Conservation (phyloP, 2,797 vertebrate genomes). For the Chaenodraco wilsoni region DNA sequence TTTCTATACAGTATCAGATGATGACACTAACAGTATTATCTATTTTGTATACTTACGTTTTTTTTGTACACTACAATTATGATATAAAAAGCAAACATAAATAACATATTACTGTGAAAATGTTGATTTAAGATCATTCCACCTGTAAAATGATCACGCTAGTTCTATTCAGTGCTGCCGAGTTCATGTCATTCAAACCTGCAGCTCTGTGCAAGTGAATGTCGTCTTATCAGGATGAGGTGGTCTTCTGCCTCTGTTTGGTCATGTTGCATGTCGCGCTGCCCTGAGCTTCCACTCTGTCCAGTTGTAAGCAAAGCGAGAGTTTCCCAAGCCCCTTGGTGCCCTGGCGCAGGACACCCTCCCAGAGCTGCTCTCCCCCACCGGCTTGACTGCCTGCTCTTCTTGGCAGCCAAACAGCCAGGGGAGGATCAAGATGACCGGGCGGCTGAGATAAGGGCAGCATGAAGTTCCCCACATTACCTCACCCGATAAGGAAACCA, state of each 20-base stretch:
- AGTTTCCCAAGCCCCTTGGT: conserved; percentile 81
- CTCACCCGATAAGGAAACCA: conserved; percentile 85
- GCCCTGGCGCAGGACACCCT: conserved; percentile 74
- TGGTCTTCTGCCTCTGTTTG: conserved; percentile 21
- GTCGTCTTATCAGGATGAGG: neutral
- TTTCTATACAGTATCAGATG: no score
- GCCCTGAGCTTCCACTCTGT: conserved; percentile 49
- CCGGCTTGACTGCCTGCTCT: conserved; percentile 74
- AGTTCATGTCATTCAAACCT: no score
- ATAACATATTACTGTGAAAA: no score
- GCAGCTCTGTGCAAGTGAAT: no score
- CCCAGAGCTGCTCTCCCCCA: conserved; percentile 74
- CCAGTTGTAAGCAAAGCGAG: conserved; percentile 70
- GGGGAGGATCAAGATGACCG: conserved; percentile 82
- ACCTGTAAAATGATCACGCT: no score
- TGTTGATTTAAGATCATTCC: no score
- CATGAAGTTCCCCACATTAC: conserved; percentile 87
- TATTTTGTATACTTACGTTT: no score
- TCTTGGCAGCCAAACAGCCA: conserved; percentile 76
- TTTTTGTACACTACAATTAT: no score
- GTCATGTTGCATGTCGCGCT: conserved; percentile 55
- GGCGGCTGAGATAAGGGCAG: conserved; percentile 81
- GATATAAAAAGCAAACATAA: no score
- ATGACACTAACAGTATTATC: no score
- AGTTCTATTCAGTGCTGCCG: neutral